Evolutionary conservation across 2,888 invertebrate species (phyloP).

Genomic region (Lamellibrachia columna): DNA sequence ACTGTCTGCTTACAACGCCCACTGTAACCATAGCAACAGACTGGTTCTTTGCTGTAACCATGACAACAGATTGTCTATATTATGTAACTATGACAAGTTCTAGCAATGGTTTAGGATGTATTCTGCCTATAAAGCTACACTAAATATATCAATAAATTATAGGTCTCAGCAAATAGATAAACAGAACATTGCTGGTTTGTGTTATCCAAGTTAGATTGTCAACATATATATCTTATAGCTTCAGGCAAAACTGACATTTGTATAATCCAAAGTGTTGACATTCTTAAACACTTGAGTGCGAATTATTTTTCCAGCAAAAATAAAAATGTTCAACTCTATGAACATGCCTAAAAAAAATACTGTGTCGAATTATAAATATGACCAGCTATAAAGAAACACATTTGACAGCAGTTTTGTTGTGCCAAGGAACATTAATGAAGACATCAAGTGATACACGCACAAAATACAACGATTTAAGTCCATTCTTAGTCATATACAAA

Average conservation of each 20-base stretch:
- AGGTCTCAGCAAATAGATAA: not conserved
- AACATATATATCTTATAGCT: not conserved
- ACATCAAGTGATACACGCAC: not conserved
- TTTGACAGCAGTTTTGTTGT: not conserved
- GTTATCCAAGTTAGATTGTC: not conserved
- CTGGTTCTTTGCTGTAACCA: not conserved
- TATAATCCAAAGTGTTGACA: not conserved
- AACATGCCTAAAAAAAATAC: not conserved
- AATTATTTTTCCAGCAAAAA: too few species aligned
- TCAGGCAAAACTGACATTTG: not conserved
- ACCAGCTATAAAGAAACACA: too few species aligned
- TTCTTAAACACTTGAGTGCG: too few species aligned
- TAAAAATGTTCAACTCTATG: not conserved
- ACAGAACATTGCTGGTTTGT: not conserved
- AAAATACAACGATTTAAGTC: not conserved
- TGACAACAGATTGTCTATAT: conserved; percentile 24
- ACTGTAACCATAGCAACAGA: conserved; percentile 43
- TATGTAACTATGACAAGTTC: conserved; percentile 20
- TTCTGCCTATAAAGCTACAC: too few species aligned
- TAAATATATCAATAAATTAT: not conserved
- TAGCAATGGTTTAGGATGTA: too few species aligned
- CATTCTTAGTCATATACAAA: not conserved
- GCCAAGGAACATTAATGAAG: not conserved
- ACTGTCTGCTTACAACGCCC: conserved; percentile 62
- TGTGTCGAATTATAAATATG: too few species aligned